phyloP scores from a whole-genome alignment of 2,888 invertebrate genomes.

The Cheilosia vernalis region DNA sequence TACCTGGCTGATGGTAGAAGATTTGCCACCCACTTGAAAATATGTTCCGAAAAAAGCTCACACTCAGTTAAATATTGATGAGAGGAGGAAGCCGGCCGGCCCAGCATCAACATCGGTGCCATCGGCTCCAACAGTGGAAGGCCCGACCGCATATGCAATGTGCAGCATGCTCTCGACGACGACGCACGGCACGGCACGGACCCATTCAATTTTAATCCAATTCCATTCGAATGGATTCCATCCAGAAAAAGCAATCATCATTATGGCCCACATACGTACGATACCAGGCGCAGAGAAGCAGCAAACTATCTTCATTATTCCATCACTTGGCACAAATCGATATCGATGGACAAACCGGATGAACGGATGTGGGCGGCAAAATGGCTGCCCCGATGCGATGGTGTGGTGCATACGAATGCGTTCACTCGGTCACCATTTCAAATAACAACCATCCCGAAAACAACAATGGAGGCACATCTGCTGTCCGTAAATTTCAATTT shows the following conservation, averaged over 20 bases:
- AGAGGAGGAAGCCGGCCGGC: conserved; percentile 10
- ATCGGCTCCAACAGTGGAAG: conserved; percentile 41
- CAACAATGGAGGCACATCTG: conserved; percentile 69
- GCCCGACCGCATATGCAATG: conserved; percentile 42
- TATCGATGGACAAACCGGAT: conserved; percentile 68
- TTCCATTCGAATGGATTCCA: conserved; percentile 73
- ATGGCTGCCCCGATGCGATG: not conserved
- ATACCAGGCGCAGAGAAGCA: conserved; percentile 43
- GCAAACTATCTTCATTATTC: conserved; percentile 73
- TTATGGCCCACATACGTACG: conserved; percentile 50
- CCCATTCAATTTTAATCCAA: conserved; percentile 74
- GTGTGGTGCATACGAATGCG: conserved; percentile 53
- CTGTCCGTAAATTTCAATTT: conserved; percentile 71
- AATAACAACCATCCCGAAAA: conserved; percentile 41
- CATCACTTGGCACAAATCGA: conserved; percentile 72
- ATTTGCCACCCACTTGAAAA: conserved; percentile 25
- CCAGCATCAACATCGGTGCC: conserved; percentile 45
- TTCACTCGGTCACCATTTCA: conserved; percentile 25
- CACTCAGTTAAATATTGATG: conserved; percentile 71
- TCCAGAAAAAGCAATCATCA: conserved; percentile 73
- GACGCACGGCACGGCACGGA: conserved; percentile 52
- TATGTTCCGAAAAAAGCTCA: conserved; percentile 50
- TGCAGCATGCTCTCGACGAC: conserved; percentile 30
- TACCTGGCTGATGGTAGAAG: conserved; percentile 3
- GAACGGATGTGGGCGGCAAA: conserved; percentile 47